phyloP scores from a whole-genome alignment of 1,140 invertebrate species.

The Drosophila albomicans region DNA sequence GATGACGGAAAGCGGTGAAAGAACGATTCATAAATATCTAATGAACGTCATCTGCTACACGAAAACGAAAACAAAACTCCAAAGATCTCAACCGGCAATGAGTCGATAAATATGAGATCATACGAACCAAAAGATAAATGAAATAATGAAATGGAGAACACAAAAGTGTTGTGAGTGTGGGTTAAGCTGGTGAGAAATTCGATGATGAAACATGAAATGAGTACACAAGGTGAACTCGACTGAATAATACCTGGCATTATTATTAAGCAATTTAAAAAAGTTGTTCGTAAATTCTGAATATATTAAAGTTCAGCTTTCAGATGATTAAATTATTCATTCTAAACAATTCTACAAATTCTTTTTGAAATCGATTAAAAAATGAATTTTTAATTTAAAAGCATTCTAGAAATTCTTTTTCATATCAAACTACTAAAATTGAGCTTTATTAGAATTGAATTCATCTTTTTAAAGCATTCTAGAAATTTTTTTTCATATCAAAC shows the following conservation, averaged over 20 bases:
- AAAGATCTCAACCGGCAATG: conserved; percentile 30
- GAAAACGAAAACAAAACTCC: conserved; percentile 13
- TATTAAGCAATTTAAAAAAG: not conserved
- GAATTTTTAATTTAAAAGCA: no score
- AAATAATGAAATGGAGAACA: conserved; percentile 8
- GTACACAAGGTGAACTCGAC: not conserved
- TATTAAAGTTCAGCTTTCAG: not conserved
- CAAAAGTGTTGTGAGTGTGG: conserved; percentile 4
- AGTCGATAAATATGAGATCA: conserved; percentile 60
- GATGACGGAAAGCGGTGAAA: conserved; percentile 11
- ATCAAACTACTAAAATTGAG: no score
- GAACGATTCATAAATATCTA: conserved; percentile 50
- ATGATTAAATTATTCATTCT: no score
- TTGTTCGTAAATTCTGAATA: not conserved
- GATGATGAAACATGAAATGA: not conserved
- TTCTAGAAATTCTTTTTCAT: no score
- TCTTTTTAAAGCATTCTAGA: no score
- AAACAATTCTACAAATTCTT: no score
- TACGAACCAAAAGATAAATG: conserved; percentile 20
- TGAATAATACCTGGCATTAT: not conserved
- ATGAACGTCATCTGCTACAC: conserved; percentile 26
- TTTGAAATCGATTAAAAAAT: no score
- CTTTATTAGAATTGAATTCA: no score
- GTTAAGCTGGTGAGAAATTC: not conserved
- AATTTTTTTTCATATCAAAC: no score